phyloP scores from a whole-genome alignment of 2,888 invertebrate species.

The Drosophila nr. perissopoda region DNA sequence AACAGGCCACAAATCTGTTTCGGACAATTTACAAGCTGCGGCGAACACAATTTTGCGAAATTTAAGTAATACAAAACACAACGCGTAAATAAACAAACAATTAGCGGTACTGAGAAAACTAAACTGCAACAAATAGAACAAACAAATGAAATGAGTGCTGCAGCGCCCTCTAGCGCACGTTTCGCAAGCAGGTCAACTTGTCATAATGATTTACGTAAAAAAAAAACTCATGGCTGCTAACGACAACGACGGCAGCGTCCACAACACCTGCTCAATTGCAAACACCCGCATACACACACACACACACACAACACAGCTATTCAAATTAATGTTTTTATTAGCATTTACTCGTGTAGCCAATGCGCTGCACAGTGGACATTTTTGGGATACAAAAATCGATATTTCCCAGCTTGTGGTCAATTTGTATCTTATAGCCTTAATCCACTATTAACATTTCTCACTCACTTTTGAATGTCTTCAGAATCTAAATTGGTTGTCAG shows the following conservation, averaged over 20 bases:
- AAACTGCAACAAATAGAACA: slow-evolving; percentile 9
- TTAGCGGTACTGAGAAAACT: slow-evolving; percentile 56
- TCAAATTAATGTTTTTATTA: slow-evolving; percentile 71
- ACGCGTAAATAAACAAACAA: slow-evolving; percentile 70
- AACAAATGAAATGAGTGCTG: slow-evolving; percentile 14
- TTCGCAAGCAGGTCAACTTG: slow-evolving; percentile 76
- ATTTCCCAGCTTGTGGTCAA: neutral
- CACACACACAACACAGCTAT: slow-evolving; percentile 19
- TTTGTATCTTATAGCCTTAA: neutral
- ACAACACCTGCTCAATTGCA: slow-evolving; percentile 60
- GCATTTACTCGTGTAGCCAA: slow-evolving; percentile 58
- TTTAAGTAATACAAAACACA: slow-evolving; percentile 55
- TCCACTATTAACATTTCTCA: neutral
- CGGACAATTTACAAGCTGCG: slow-evolving; percentile 16
- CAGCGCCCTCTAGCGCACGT: slow-evolving; percentile 42
- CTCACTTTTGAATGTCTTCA: neutral
- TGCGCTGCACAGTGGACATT: slow-evolving; percentile 45
- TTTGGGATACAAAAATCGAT: slow-evolving; percentile 7
- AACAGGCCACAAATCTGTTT: slow-evolving; percentile 31
- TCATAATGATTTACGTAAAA: slow-evolving; percentile 70
- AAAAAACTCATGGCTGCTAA: neutral
- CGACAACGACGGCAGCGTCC: slow-evolving; percentile 24
- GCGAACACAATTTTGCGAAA: slow-evolving; percentile 37
- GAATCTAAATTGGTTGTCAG: neutral
- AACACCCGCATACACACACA: slow-evolving; percentile 16